Base-by-base conservation (phyloP, 2,113 vertebrate genomes). In the Syngnathus floridae region DNA sequence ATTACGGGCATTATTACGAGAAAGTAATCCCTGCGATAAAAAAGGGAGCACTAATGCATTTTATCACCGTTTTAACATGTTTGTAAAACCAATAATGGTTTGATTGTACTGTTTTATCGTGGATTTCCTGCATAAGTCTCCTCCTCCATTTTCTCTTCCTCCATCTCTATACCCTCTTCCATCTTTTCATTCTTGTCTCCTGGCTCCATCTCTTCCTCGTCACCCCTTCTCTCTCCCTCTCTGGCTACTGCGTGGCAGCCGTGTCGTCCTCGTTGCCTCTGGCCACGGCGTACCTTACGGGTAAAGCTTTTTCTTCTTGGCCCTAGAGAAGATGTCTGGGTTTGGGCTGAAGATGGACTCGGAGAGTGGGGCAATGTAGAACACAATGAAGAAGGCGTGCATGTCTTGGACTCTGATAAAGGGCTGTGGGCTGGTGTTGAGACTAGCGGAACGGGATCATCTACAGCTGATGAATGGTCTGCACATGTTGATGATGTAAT, bases 121-220 rank as follows among this genome's bases (percentile, higher is more conserved):
- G 61, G 61, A 70, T 66, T 56, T 54, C 12, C 61, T 38, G 66
- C 55, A 26, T 14, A 41, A 9, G 10, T 26, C 49, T 75, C 83
- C 22, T 82, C 84, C 40, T 85, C 81, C 84, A 81, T 83, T 45
- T 12, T 67, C 57, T 85, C 85, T 40, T 79, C 83, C 0, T 72
- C 61, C 54, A 63, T 65, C 46, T 79, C 80, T 5, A 62, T 1
- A 9, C 70, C 77, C 62, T 82, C 82, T 31, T 85, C 83, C 83
- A 83, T 84, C 67, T 35, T 82, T 64, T 84, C 82, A 6, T 75
- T 83, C 19, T n/a, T 48, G 21, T 31, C 26, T 14, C 2, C 55
- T 10, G 68, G 67, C 58, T 70, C 74, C 12, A 35, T 37, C 56
- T 72, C 62, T 9, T 49, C 71, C 35, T 69, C 71, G 45, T 71